Evolutionary conservation across 2,797 vertebrate species (phyloP).

Genomic region (Hippocampus kuda): DNA sequence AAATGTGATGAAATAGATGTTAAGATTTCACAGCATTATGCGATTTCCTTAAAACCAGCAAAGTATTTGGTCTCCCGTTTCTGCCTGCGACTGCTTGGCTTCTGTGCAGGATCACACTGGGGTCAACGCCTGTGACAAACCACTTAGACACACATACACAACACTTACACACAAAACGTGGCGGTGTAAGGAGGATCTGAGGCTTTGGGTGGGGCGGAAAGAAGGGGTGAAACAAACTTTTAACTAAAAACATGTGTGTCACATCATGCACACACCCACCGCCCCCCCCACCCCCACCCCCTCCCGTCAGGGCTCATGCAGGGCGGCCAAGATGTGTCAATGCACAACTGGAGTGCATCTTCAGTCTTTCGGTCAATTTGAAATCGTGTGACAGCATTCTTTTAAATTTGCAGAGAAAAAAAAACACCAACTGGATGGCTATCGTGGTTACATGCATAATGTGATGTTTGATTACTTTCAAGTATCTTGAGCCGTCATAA

Average conservation of each 20-base stretch:
- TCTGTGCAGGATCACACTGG: conserved; percentile 71
- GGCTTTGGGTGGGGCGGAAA: conserved; percentile 59
- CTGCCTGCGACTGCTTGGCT: conserved; percentile 31
- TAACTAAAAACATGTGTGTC: conserved; percentile 89
- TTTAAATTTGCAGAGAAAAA: not conserved
- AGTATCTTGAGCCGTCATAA: not conserved
- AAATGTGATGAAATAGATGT: not conserved
- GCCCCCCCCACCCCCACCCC: not conserved
- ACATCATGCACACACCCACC: conserved; percentile 43
- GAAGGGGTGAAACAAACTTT: conserved; percentile 67
- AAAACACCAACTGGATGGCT: not conserved
- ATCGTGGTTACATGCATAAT: not conserved
- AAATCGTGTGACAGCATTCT: not conserved
- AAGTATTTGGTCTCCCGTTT: not conserved
- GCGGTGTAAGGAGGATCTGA: conserved; percentile 72
- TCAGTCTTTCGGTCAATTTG: not conserved
- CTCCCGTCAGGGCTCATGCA: not conserved
- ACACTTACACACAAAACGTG: conserved; percentile 37
- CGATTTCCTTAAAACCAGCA: not conserved
- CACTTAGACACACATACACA: conserved; percentile 32
- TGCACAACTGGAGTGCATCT: not conserved
- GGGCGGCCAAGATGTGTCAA: not conserved
- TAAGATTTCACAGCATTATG: not conserved
- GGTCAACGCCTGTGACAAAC: conserved; percentile 75
- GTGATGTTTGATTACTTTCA: not conserved